These are phyloP conservation scores for Connochaetes taurinus DNA, from an alignment of 2,113 vertebrate species.

Conservation along the genomic window DNA sequence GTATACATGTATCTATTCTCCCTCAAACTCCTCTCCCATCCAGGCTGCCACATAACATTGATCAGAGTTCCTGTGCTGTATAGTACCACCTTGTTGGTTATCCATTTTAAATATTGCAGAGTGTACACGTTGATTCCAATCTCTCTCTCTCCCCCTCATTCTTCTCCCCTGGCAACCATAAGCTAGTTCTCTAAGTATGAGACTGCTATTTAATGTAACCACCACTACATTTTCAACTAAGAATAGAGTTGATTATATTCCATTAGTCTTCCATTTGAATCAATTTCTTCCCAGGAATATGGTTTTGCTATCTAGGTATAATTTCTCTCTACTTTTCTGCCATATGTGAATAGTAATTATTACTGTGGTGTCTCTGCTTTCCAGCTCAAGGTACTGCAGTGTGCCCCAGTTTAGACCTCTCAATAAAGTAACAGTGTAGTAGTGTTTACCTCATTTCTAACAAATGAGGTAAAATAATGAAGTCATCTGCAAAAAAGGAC, in stretches of 20 bases:
- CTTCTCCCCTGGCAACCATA: background rate
- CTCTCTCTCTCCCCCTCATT: background rate
- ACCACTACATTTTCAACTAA: background rate
- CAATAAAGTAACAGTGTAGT: background rate
- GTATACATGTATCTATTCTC: background rate
- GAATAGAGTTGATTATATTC: background rate
- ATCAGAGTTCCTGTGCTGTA: background rate
- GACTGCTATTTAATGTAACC: background rate
- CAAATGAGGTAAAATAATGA: background rate
- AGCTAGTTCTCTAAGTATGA: background rate
- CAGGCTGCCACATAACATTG: background rate
- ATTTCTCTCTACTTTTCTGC: background rate
- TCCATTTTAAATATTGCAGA: background rate
- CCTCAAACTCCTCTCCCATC: background rate
- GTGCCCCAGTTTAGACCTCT: background rate
- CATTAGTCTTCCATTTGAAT: background rate
- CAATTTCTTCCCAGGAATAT: background rate
- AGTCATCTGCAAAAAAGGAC: background rate
- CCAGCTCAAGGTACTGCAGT: background rate
- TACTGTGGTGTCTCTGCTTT: background rate
- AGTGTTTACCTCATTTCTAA: background rate
- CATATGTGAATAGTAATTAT: background rate
- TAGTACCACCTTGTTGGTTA: background rate
- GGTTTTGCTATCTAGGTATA: background rate
- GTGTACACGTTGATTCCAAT: background rate